Evolutionary conservation across 2,797 vertebrate genomes (phyloP).

Genomic region (Gymnoscopelus braueri): DNA sequence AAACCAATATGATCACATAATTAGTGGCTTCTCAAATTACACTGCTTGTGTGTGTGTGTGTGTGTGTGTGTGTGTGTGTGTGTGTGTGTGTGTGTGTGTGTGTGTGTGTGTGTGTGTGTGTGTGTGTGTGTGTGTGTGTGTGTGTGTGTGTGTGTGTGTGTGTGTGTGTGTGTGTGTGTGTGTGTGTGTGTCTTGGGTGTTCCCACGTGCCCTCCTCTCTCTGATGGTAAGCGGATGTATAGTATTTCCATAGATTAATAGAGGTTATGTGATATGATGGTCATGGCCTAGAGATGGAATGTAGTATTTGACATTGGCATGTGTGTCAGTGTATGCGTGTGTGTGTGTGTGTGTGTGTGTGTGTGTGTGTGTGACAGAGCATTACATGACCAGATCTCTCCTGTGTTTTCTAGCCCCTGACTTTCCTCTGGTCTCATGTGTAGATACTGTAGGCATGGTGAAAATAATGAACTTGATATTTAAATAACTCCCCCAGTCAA

Average conservation of each 20-base stretch:
- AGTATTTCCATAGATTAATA: conserved; percentile 15
- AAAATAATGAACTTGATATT: too few relatives aligned
- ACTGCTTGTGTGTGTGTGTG: conserved; percentile 5
- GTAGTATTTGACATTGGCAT: conserved; percentile 31
- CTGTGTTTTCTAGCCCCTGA: too few relatives aligned
- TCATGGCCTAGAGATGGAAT: conserved; percentile 3
- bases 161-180: conserved; percentile 11
- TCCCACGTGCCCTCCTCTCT: not conserved
- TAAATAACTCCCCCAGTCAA: too few relatives aligned
- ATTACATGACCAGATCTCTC: too few relatives aligned
- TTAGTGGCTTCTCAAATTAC: conserved; percentile 53
- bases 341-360: not conserved
- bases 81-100: conserved; percentile 6
- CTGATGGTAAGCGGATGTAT: conserved; percentile 24
- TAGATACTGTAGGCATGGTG: too few relatives aligned
- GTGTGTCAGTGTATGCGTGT: not conserved
- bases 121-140: conserved; percentile 10
- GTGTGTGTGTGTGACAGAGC: not conserved
- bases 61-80: not conserved
- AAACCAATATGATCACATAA: conserved; percentile 55
- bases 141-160: conserved; percentile 6
- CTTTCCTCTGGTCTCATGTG: too few relatives aligned
- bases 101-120: not conserved
- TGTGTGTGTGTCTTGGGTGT: not conserved
- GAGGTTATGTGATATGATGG: conserved; percentile 17